A percentile compares a stretch with the other conserved stretches of the same genome.
These are phyloP conservation scores for Criorhina ranunculi DNA, from an alignment of 2,888 invertebrate genomes.

Conservation along the genomic window DNA sequence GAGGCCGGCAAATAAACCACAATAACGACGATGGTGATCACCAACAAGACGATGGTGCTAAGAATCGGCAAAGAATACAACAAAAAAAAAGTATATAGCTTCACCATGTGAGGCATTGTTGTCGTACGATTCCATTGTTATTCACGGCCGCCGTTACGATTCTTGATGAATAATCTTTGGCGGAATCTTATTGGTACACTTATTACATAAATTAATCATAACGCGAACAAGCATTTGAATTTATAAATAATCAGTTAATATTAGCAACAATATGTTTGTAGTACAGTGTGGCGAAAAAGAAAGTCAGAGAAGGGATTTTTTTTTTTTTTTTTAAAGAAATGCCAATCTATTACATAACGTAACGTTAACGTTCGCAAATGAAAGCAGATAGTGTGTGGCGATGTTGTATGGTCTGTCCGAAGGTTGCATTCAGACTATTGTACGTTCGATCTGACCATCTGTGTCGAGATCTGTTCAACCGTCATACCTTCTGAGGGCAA, in stretches of 20 bases:
- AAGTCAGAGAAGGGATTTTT: too few species aligned
- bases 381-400: too few species aligned
- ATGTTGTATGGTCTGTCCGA: too few species aligned
- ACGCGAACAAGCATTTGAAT: slow-evolving; percentile 46
- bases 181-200: slow-evolving; percentile 22
- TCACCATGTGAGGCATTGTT: slow-evolving; percentile 8
- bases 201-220: slow-evolving; percentile 51
- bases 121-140: slow-evolving; percentile 19
- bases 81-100: slow-evolving; percentile 18
- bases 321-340: too few species aligned
- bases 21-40: slow-evolving; percentile 24
- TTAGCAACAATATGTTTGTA: background rate
- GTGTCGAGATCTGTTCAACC: too few species aligned
- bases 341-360: too few species aligned
- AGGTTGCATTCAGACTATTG: too few species aligned
- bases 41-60: slow-evolving; percentile 12
- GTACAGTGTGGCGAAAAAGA: background rate
- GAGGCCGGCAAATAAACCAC: slow-evolving; percentile 37
- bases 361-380: too few species aligned
- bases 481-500: too few species aligned
- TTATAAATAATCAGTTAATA: slow-evolving; percentile 20
- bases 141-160: slow-evolving; percentile 12
- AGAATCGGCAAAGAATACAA: slow-evolving; percentile 38
- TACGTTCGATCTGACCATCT: too few species aligned
- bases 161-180: slow-evolving; percentile 44